Evolutionary conservation across 2,797 vertebrate species (phyloP), one percentile per base, ranked within the genome.

Genomic region (Eupleurogrammus muticus): DNA sequence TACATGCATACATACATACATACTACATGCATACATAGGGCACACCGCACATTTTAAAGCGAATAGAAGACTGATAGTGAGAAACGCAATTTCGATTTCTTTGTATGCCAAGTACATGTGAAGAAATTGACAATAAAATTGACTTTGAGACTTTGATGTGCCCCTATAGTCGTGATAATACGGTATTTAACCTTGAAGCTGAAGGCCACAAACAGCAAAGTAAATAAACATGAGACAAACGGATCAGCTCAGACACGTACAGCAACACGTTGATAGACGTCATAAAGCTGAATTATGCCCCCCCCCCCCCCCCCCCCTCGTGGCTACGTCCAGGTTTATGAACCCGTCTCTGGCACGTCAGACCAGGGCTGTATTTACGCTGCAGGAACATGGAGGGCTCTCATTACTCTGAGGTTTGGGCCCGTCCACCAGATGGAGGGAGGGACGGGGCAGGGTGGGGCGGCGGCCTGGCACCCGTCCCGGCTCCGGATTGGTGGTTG

Each of bases 401-500:
- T 94, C 90, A 93, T 94, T 94, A 94, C 90, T 83, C 81, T 90
- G 92, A 93, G 92, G 92, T 93, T 91, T 85, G 75, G n/a, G 88
- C 77, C 79, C 79, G 77, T 85, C 86, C 82, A 20, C 83, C 62
- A 8, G 60, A 83, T 46, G 61, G 48, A 79, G 73, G 67, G 77
- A 80, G 49, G 14, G 34, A 82, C 66, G 63, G 81, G 74, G 70
- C 85, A 88, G 87, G 91, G 86, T 77, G 84, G 86, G 87, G 84
- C 60, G 17, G 68, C 82, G 86, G 87, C 65, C 80, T 90, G 93
- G 89, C 89, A 69, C 69, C 19, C 76, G 49, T 89, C 83, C 88
- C 74, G 66, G 81, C 59, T 85, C 71, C 11, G 74, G 84, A 88
- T 92, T 91, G 92, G 89, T 88, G 61, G 83, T 90, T 74, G 88